phyloP scores from a whole-genome alignment of 1,140 invertebrate genomes.

The Myzus persicae region DNA sequence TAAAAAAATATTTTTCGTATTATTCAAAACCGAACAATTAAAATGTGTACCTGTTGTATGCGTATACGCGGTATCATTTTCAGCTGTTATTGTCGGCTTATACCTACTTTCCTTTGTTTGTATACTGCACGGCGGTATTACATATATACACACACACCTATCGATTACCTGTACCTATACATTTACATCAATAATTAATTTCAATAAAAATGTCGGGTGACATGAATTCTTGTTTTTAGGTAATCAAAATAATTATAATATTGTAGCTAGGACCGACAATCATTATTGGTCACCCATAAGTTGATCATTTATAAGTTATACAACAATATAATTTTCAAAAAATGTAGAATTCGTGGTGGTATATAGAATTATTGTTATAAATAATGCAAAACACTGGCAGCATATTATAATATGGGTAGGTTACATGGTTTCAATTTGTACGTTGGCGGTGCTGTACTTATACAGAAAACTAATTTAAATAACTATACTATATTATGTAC shows the following conservation, averaged over 20 bases:
- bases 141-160: neutral
- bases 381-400: neutral
- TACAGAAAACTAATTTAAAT: constrained; percentile 3
- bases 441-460: neutral
- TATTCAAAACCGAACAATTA: neutral
- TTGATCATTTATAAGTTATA: neutral
- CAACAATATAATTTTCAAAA: neutral
- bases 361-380: neutral
- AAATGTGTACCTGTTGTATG: constrained; percentile 2
- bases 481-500: neutral
- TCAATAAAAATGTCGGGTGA: neutral
- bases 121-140: neutral
- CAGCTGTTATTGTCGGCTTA: neutral
- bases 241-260: constrained; percentile 12
- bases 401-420: neutral
- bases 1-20: neutral
- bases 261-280: neutral
- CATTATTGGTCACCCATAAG: neutral
- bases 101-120: neutral
- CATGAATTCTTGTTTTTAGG: neutral
- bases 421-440: neutral
- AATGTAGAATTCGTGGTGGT: neutral
- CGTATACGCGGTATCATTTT: neutral
- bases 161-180: neutral
- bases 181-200: constrained; percentile 12